A percentile compares a stretch with the other conserved stretches of the same genome.
Evolutionary conservation across 2,113 vertebrate genomes (phyloP).

Genomic region (Diadophis punctatus): DNA sequence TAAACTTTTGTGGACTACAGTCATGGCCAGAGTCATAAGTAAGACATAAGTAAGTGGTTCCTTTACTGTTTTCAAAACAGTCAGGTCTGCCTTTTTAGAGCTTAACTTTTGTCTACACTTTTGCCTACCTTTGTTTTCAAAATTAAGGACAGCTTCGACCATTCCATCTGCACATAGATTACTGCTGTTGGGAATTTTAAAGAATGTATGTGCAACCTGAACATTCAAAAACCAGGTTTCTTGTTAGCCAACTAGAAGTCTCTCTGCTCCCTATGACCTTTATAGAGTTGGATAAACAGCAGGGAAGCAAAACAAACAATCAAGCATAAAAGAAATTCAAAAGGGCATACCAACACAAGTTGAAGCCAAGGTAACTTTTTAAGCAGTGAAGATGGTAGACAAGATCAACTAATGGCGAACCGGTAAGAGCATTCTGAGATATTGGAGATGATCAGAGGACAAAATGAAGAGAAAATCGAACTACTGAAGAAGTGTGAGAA

Average conservation of each 20-base stretch:
- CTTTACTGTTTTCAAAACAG: neutral
- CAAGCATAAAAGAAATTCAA: neutral
- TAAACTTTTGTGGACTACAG: neutral
- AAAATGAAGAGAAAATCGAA: neutral
- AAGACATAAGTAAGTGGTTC: neutral
- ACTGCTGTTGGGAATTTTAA: neutral
- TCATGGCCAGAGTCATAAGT: neutral
- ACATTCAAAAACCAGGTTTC: neutral
- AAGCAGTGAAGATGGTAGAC: neutral
- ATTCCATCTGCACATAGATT: neutral
- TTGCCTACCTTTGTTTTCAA: neutral
- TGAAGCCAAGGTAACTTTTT: neutral
- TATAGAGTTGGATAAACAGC: neutral
- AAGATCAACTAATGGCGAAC: neutral
- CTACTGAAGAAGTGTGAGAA: neutral
- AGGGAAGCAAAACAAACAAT: neutral
- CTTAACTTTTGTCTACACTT: neutral
- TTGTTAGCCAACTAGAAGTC: neutral
- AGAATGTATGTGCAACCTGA: neutral
- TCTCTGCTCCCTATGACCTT: neutral
- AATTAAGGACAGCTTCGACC: neutral
- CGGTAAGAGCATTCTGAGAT: neutral
- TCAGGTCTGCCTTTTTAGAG: neutral
- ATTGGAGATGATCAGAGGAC: neutral
- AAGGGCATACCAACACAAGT: neutral